Percentiles rank a stretch among this genome's conserved stretches.
These are phyloP conservation scores for Hydractinia symbiolongicarpus DNA, from an alignment of 30 jellyfish, hydroid and myxozoan genomes.

Conservation along the genomic window DNA sequence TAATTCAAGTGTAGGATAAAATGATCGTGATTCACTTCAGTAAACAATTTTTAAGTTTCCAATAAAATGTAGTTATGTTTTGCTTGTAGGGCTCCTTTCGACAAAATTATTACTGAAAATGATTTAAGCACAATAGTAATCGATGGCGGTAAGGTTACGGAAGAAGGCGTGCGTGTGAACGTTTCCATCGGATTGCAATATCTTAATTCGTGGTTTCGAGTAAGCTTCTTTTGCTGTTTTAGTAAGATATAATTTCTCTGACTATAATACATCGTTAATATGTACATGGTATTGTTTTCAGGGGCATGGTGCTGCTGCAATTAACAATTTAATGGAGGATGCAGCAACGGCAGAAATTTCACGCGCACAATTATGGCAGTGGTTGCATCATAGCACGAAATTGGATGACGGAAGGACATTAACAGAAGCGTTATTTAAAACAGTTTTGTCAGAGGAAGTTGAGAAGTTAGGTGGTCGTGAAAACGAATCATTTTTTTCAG, in stretches of 20 bases:
- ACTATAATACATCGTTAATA: not conserved
- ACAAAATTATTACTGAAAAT: conserved; percentile 54
- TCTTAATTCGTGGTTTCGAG: conserved; percentile 82
- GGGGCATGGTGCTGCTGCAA: conserved; percentile 99
- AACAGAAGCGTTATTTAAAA: conserved; percentile 50
- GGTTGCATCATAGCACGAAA: conserved; percentile 56
- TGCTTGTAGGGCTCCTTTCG: conserved; percentile 49
- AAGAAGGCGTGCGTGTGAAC: conserved; percentile 66
- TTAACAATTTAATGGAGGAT: conserved; percentile 90
- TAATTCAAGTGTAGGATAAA: not conserved
- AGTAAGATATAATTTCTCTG: not conserved
- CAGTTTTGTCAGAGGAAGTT: conserved; percentile 48
- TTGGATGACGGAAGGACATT: conserved; percentile 70
- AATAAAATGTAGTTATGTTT: not conserved
- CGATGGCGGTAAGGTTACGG: conserved; percentile 62
- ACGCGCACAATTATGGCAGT: conserved; percentile 91
- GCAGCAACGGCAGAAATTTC: conserved; percentile 98
- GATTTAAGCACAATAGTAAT: conserved; percentile 54
- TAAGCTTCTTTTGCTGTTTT: conserved; percentile 4
- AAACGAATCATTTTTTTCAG: conserved; percentile 30
- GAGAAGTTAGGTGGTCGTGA: conserved; percentile 81
- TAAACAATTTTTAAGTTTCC: not conserved
- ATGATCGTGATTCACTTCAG: not conserved
- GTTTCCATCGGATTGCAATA: conserved; percentile 76
- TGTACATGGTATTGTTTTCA: not conserved